A percentile compares a stretch with the other conserved stretches of the same genome.
These are phyloP conservation scores for Calypte anna DNA, from an alignment of 2,113 vertebrate species.

Conservation along the genomic window DNA sequence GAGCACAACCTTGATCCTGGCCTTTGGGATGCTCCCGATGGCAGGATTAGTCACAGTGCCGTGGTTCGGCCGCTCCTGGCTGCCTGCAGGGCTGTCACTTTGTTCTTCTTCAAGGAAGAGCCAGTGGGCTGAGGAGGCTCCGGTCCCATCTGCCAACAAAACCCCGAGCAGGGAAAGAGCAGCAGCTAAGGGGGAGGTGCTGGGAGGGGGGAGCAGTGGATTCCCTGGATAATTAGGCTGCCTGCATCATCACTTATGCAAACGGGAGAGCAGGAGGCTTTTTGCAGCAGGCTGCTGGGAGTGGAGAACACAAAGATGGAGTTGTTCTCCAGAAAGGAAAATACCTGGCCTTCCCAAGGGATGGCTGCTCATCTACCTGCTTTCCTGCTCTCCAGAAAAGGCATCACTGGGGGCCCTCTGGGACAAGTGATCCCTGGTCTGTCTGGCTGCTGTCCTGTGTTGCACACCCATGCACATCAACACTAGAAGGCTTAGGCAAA, in stretches of 20 bases:
- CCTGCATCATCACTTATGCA: constrained; percentile 57
- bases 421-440: not conserved
- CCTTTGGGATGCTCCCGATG: constrained; percentile 8
- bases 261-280: constrained; percentile 15
- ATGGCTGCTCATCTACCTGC: accelerated
- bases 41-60: not conserved
- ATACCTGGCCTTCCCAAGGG: not conserved
- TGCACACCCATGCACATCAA: not conserved
- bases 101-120: constrained; percentile 65
- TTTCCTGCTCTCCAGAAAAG: not conserved
- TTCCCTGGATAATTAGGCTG: constrained; percentile 47
- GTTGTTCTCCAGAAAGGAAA: not conserved
- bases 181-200: constrained; percentile 48
- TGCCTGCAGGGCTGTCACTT: constrained; percentile 72
- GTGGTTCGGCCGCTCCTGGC: not conserved
- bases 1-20: not conserved
- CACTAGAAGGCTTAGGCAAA: not conserved
- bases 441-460: not conserved
- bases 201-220: not conserved
- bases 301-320: not conserved
- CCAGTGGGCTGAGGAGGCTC: constrained; percentile 68
- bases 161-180: constrained; percentile 54
- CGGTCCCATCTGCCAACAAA: constrained; percentile 58
- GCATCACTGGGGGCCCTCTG: not conserved
- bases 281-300: not conserved